phyloP scores from a whole-genome alignment of 2,888 invertebrate genomes.

The Tethea ocularis region DNA sequence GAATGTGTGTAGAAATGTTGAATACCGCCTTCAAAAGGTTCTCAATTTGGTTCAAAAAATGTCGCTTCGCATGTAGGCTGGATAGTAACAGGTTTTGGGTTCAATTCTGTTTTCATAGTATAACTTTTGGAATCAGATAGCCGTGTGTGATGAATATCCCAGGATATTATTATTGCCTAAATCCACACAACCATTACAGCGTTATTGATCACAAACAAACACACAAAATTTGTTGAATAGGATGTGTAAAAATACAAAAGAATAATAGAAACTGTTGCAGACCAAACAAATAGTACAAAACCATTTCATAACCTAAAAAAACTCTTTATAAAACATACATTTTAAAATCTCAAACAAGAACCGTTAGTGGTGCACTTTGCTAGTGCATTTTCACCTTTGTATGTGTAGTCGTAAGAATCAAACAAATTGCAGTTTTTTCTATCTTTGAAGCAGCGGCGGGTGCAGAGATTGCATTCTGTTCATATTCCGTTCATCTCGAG shows the following conservation, averaged over 20 bases:
- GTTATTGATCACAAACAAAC: no score
- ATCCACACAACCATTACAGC: no score
- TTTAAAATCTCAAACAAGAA: slow-evolving; percentile 43
- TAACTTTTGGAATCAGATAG: no score
- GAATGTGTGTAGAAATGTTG: no score
- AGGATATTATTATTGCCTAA: no score
- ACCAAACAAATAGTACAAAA: slow-evolving; percentile 14
- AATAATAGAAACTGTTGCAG: background rate
- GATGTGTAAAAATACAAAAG: background rate
- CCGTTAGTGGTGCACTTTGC: slow-evolving; percentile 10
- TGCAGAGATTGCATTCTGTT: slow-evolving; percentile 69
- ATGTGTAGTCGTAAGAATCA: slow-evolving; percentile 16
- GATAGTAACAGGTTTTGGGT: no score
- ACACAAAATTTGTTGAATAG: no score
- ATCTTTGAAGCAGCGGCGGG: slow-evolving; percentile 46
- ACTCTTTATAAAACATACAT: slow-evolving; percentile 39
- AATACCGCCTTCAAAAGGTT: no score
- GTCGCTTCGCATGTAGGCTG: no score
- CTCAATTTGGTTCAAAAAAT: no score
- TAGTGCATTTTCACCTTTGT: slow-evolving; percentile 31
- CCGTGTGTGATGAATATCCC: no score
- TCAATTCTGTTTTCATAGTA: no score
- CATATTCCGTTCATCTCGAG: slow-evolving; percentile 63
- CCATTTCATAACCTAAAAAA: slow-evolving; percentile 43
- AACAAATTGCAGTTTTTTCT: slow-evolving; percentile 38